Evolutionary conservation across 2,888 invertebrate species (phyloP).

Genomic region (Ochropacha duplaris): DNA sequence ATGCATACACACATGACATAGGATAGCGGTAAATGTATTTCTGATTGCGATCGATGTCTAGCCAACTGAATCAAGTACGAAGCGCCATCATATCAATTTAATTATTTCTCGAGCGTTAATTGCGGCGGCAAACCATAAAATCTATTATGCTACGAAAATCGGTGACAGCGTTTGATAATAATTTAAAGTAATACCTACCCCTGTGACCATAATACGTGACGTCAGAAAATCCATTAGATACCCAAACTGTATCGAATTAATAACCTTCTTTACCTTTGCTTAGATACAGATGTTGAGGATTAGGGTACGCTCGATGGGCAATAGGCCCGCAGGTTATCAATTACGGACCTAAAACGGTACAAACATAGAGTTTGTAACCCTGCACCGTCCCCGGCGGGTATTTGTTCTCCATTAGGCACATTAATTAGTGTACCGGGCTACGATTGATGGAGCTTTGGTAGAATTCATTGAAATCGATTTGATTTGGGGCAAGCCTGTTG

Average conservation of each 20-base stretch:
- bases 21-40: background rate
- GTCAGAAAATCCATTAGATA: too few relatives aligned
- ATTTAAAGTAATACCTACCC: too few relatives aligned
- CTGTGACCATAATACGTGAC: too few relatives aligned
- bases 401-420: conserved; percentile 43
- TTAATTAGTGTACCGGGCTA: conserved; percentile 37
- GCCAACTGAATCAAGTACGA: conserved; percentile 17
- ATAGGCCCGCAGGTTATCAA: conserved; percentile 19
- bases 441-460: conserved; percentile 35
- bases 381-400: conserved; percentile 23
- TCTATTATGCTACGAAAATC: too few relatives aligned
- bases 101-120: conserved; percentile 32
- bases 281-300: too few relatives aligned
- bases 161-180: too few relatives aligned
- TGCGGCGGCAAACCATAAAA: conserved; percentile 12
- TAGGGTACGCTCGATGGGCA: too few relatives aligned
- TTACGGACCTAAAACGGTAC: conserved; percentile 27
- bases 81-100: conserved; percentile 27
- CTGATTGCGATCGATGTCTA: background rate
- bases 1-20: too few relatives aligned
- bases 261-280: too few relatives aligned
- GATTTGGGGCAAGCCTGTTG: conserved; percentile 22
- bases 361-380: conserved; percentile 15
- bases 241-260: too few relatives aligned
- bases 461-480: conserved; percentile 40